Base-by-base conservation (phyloP, 2,113 vertebrate species). In the Papio anubis region DNA sequence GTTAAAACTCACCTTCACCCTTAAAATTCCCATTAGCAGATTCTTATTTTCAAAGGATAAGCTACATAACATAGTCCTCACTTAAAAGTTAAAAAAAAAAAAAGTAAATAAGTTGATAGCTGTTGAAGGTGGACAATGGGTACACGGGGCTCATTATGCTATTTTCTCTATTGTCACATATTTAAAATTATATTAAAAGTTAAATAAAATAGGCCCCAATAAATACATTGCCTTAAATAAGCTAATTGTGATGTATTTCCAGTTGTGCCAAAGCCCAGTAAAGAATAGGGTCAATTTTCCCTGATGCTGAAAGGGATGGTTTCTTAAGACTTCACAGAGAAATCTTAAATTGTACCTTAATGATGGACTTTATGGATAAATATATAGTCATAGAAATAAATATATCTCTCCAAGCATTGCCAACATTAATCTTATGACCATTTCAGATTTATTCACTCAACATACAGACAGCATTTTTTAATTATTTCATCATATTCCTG, bases 1-100 rank as follows among this genome's bases (percentile, higher is more conserved):
- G 23, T 92, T 73, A 83, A 94, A 96, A 80, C 35, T 61, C 79
- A 6, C 0, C 13, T 64, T 96, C 12, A 75, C 80, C 45, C 82
- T 92, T 94, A 87, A 89, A 89, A 96, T 75, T 79, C 43, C 55
- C 17, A 83, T 66, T 59, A 80, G 32, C 38, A 93, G 35, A n/a
- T 73, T 80, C 11, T 10, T 3, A 52, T 93, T 50, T 94, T 61
- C 79, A 86, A 97, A 97, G 32, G 25, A 1, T 32, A 93, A 40
- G 5, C 35, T 48, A 61, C 25, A 32, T 57, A 38, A 96, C 79
- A 91, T 8, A 68, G 25, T 61, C 27, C 20, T 86, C n/a, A 45
- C 35, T 79, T 72, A 90, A 70, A 94, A n/a, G 13, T 38, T 75
- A 45, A 25, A 45, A 48, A 78, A 18, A 48, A 8, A 23, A 16